Percentiles rank a stretch among this genome's conserved stretches.
These are phyloP conservation scores for Oophaga sylvatica DNA, from an alignment of 2,797 vertebrate genomes.

Conservation along the genomic window DNA sequence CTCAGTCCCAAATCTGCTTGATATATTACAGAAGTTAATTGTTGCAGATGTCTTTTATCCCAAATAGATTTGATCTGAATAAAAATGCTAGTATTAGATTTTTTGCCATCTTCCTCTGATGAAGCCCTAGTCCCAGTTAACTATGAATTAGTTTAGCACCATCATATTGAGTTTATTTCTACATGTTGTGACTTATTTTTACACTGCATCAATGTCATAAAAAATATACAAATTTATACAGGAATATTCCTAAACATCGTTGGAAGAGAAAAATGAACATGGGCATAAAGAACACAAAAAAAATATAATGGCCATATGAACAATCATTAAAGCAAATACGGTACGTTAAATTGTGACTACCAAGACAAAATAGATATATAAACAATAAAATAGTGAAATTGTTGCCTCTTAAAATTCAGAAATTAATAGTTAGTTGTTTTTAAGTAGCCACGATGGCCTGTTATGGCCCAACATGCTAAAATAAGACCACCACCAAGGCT, in stretches of 20 bases:
- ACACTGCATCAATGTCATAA: neutral
- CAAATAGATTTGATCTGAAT: neutral
- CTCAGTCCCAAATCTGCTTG: no score
- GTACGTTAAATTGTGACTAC: neutral
- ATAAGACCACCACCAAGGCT: slow-evolving; percentile 98
- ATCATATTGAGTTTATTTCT: slow-evolving; percentile 13
- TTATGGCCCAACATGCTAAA: slow-evolving; percentile 85
- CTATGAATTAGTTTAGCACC: neutral
- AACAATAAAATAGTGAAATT: neutral
- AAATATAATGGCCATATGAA: neutral
- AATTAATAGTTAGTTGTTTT: slow-evolving; percentile 73
- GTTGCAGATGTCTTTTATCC: neutral
- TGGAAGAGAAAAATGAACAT: neutral
- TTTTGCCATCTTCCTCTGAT: neutral
- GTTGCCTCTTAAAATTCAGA: neutral
- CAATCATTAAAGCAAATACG: neutral
- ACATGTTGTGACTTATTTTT: neutral
- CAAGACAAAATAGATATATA: neutral
- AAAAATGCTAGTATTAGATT: neutral
- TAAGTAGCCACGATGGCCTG: slow-evolving; percentile 90
- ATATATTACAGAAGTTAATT: no score
- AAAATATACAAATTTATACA: slow-evolving; percentile 32
- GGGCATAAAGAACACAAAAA: neutral
- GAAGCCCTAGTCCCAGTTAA: neutral
- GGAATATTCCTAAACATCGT: neutral